phyloP scores from a whole-genome alignment of 2,797 vertebrate species.

The Glyptemys insculpta region DNA sequence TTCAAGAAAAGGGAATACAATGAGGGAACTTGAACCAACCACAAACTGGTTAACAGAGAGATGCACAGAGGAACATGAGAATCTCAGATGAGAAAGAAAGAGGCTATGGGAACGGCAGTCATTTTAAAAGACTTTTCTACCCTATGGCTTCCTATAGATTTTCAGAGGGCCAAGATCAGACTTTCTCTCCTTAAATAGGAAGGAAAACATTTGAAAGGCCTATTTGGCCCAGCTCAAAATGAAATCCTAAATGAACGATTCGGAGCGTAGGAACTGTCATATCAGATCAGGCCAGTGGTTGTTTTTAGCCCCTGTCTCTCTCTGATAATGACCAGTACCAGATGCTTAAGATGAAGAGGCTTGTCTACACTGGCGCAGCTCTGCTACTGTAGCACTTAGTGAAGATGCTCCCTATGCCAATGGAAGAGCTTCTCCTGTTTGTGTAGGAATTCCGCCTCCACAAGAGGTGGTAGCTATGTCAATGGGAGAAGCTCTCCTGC shows the following conservation, averaged over 20 bases:
- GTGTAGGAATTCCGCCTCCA: too few species aligned
- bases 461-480: too few species aligned
- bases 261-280: neutral
- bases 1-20: neutral
- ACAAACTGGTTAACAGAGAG: neutral
- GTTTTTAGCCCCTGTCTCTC: neutral
- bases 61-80: neutral
- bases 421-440: too few species aligned
- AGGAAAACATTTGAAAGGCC: neutral
- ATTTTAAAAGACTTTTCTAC: slow-evolving; percentile 1
- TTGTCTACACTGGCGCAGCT: neutral
- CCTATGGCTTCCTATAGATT: neutral
- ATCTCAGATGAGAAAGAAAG: neutral
- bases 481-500: neutral
- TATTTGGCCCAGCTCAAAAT: neutral
- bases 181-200: neutral
- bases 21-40: too few species aligned
- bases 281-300: neutral
- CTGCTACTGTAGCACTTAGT: neutral
- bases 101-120: neutral
- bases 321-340: neutral
- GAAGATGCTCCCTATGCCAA: neutral
- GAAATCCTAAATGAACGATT: slow-evolving; percentile 18
- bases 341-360: slow-evolving; percentile 11
- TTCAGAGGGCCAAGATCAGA: slow-evolving; percentile 26